Percentiles rank a stretch among this genome's conserved stretches.
These are phyloP conservation scores for Tachysurus vachellii DNA, from an alignment of 2,113 vertebrate genomes.

Conservation along the genomic window DNA sequence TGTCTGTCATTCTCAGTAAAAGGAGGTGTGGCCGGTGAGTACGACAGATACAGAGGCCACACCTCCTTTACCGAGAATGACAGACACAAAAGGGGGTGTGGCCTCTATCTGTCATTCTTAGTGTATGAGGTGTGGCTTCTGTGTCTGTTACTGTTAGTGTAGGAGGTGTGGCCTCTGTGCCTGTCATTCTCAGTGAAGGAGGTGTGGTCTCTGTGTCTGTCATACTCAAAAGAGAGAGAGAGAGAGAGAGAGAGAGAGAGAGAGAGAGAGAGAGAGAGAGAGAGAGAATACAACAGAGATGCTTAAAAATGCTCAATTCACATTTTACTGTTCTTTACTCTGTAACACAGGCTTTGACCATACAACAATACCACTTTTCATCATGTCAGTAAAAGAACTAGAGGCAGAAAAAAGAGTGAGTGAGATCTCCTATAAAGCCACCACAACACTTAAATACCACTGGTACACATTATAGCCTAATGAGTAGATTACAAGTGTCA, in stretches of 20 bases:
- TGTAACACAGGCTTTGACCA: not conserved
- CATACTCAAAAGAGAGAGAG: too few relatives aligned
- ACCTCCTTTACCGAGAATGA: too few relatives aligned
- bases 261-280: not conserved
- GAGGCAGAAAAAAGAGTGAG: not conserved
- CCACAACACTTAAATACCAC: conserved; percentile 58
- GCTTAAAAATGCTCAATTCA: not conserved
- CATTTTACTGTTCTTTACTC: not conserved
- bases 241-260: too few relatives aligned
- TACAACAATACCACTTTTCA: not conserved
- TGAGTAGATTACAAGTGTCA: conserved; percentile 57
- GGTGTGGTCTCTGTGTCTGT: not conserved
- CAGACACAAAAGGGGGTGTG: not conserved
- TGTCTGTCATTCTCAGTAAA: not conserved
- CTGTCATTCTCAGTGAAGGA: not conserved
- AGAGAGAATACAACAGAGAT: not conserved
- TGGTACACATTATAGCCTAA: conserved; percentile 63
- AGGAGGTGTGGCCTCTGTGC: not conserved
- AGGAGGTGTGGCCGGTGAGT: too few relatives aligned
- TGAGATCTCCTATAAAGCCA: conserved; percentile 21
- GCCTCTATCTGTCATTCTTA: not conserved
- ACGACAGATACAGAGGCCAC: too few relatives aligned
- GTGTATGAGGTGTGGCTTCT: not conserved
- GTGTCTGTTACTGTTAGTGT: not conserved
- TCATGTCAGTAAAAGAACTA: not conserved